phyloP scores from a whole-genome alignment of 2,113 vertebrate genomes.

The Macroglossus sobrinus region DNA sequence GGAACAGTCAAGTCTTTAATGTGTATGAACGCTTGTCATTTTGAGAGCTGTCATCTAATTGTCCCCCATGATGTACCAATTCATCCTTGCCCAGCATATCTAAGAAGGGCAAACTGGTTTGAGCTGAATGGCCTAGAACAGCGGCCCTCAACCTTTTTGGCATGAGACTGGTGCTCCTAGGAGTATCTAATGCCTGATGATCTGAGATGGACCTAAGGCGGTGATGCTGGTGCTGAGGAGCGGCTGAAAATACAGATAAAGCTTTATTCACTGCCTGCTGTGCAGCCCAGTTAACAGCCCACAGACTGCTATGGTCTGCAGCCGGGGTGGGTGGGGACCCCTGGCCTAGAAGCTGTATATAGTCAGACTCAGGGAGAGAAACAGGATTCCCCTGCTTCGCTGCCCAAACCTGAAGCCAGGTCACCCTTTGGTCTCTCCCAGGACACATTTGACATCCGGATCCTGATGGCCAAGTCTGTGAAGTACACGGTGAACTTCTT shows the following conservation, averaged over 20 bases:
- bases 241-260: too few relatives aligned
- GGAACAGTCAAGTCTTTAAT: not conserved
- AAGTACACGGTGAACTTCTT: conserved; percentile 97
- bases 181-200: too few relatives aligned
- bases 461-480: conserved; percentile 96
- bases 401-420: not conserved
- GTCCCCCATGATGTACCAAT: not conserved
- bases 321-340: too few relatives aligned
- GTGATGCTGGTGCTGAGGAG: too few relatives aligned
- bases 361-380: not conserved
- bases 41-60: not conserved
- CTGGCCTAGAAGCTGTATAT: not conserved
- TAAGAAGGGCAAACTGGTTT: not conserved
- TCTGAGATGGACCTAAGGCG: too few relatives aligned
- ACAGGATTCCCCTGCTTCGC: not conserved
- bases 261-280: too few relatives aligned
- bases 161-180: too few relatives aligned
- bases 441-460: conserved; percentile 97
- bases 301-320: too few relatives aligned
- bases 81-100: not conserved
- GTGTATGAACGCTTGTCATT: not conserved
- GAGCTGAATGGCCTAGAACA: not conserved
- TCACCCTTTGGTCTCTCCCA: conserved; percentile 64
- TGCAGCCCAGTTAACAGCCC: too few relatives aligned
- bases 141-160: too few relatives aligned